These are phyloP conservation scores for Lithobates pipiens DNA, from an alignment of 2,797 vertebrate genomes.

Conservation along the genomic window DNA sequence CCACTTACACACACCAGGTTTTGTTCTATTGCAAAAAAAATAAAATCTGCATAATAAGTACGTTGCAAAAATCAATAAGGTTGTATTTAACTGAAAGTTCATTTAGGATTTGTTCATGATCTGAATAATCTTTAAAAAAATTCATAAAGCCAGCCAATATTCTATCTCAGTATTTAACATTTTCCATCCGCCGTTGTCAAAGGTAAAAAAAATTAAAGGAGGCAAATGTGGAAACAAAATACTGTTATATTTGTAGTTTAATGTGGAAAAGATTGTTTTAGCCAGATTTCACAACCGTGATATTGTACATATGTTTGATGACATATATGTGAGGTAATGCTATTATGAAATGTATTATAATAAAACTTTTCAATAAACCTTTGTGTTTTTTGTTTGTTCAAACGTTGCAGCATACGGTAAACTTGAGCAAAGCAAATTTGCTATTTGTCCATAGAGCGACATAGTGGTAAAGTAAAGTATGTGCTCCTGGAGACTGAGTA, in stretches of 20 bases:
- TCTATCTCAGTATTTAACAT: background rate
- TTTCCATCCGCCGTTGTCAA: background rate
- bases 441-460: no score
- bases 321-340: background rate
- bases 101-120: background rate
- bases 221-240: background rate
- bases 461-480: no score
- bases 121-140: background rate
- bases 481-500: no score
- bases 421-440: no score
- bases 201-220: background rate
- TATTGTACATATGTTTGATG: constrained; percentile 16
- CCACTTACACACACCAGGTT: background rate
- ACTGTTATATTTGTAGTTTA: background rate
- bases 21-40: background rate
- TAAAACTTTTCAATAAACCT: no score
- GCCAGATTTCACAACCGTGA: constrained; percentile 28
- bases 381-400: no score
- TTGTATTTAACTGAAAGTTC: background rate
- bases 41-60: background rate
- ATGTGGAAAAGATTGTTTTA: constrained; percentile 36
- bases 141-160: background rate
- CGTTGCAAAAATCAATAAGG: background rate
- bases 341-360: background rate
- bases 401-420: no score